phyloP scores from a whole-genome alignment of 2,888 invertebrate genomes.

The Miltochrista miniata region DNA sequence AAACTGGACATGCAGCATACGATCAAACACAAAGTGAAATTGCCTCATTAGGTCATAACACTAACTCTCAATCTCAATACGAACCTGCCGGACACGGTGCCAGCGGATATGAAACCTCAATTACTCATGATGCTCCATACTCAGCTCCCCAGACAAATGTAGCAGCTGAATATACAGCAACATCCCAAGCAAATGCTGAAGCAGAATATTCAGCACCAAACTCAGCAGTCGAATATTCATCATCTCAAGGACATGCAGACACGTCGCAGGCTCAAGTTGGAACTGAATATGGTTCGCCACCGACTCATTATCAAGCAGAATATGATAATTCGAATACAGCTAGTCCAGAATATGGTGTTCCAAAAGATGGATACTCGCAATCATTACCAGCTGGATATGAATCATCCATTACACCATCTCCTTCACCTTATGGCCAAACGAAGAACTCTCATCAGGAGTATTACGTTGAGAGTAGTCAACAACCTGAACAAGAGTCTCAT shows the following conservation, averaged over 20 bases:
- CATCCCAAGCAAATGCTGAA: conserved; percentile 16
- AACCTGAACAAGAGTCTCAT: conserved; percentile 48
- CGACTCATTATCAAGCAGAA: conserved; percentile 8
- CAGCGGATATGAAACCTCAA: conserved; percentile 39
- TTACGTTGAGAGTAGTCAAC: conserved; percentile 43
- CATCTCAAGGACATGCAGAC: conserved; percentile 29
- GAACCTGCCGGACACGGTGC: conserved; percentile 44
- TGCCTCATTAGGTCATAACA: conserved; percentile 21
- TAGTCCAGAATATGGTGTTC: conserved; percentile 37
- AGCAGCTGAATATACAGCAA: conserved; percentile 12
- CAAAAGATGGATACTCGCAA: conserved; percentile 29
- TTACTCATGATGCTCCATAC: conserved; percentile 38
- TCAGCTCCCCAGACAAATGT: conserved; percentile 17
- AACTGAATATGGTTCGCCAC: conserved; percentile 1
- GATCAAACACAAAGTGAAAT: conserved; percentile 34
- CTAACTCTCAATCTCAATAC: conserved; percentile 47
- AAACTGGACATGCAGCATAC: conserved; percentile 35
- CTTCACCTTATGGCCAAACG: conserved; percentile 25
- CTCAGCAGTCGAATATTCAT: conserved; percentile 39
- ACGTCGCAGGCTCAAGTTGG: background rate
- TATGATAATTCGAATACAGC: conserved; percentile 29
- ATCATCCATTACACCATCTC: conserved; percentile 17
- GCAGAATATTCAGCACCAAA: conserved; percentile 11
- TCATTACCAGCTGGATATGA: conserved; percentile 29
- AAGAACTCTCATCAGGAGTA: conserved; percentile 43